These are phyloP conservation scores for Lycophotia porphyrea DNA, from an alignment of 2,888 invertebrate species.

Conservation along the genomic window DNA sequence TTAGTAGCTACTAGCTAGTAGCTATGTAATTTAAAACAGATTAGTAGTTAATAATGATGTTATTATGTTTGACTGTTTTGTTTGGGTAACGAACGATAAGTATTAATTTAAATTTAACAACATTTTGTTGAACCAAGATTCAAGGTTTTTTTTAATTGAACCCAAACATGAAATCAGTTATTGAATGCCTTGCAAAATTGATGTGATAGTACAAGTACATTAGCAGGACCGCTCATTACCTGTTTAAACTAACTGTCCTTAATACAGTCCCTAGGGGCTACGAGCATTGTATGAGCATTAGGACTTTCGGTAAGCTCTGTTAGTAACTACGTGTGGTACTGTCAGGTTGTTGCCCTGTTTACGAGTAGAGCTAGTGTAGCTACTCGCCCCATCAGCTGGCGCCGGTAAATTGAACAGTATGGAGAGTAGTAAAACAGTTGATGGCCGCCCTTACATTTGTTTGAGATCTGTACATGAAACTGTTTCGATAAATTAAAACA, in stretches of 20 bases:
- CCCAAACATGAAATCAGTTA: neutral
- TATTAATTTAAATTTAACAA: neutral
- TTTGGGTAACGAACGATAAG: neutral
- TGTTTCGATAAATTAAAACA: neutral
- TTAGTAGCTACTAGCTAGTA: neutral
- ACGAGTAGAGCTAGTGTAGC: neutral
- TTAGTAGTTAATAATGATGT: slow-evolving; percentile 17
- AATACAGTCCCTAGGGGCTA: slow-evolving; percentile 1
- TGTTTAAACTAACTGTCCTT: slow-evolving; percentile 7
- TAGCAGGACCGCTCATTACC: neutral
- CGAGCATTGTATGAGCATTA: slow-evolving; percentile 7
- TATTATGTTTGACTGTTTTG: slow-evolving; percentile 3
- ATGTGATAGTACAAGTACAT: neutral
- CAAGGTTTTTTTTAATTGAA: neutral
- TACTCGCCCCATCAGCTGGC: neutral
- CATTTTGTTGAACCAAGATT: neutral
- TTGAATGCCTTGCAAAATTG: neutral
- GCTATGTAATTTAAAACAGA: slow-evolving; percentile 20
- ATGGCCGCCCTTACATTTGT: neutral
- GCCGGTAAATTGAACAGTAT: slow-evolving; percentile 2
- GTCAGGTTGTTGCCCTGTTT: slow-evolving; percentile 30
- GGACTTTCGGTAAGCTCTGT: neutral
- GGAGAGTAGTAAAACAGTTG: neutral
- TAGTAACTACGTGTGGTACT: slow-evolving; percentile 8
- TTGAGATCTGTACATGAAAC: neutral